phyloP scores from a whole-genome alignment of 2,888 invertebrate genomes.

The Lasioglossum villosulum region DNA sequence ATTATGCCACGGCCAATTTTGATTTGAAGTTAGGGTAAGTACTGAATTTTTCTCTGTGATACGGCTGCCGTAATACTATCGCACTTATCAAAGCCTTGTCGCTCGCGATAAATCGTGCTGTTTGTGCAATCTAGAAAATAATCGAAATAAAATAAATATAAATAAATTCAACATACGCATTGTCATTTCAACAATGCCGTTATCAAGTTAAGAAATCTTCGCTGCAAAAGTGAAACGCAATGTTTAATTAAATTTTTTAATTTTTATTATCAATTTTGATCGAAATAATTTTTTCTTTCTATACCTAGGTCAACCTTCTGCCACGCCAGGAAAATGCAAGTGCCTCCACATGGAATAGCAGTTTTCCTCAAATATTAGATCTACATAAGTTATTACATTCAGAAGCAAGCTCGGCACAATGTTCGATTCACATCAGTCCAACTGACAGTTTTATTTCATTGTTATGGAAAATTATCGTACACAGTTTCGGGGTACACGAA shows the following conservation, averaged over 20 bases:
- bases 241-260: background rate
- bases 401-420: background rate
- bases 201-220: no score
- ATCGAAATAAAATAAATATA: no score
- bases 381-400: background rate
- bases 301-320: background rate
- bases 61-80: background rate
- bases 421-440: background rate
- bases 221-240: no score
- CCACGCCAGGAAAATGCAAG: background rate
- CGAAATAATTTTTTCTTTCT: background rate
- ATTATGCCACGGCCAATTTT: constrained; percentile 82
- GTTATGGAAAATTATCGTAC: background rate
- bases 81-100: background rate
- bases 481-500: background rate
- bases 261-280: background rate
- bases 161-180: no score
- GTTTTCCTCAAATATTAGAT: constrained; percentile 19
- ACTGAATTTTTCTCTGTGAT: background rate
- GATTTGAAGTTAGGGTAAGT: constrained; percentile 61
- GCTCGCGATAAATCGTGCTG: background rate
- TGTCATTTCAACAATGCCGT: no score
- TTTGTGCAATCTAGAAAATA: background rate
- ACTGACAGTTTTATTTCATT: background rate
- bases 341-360: constrained; percentile 37